phyloP scores from a whole-genome alignment of 2,888 invertebrate species.

The Ichneumoninae sp. region DNA sequence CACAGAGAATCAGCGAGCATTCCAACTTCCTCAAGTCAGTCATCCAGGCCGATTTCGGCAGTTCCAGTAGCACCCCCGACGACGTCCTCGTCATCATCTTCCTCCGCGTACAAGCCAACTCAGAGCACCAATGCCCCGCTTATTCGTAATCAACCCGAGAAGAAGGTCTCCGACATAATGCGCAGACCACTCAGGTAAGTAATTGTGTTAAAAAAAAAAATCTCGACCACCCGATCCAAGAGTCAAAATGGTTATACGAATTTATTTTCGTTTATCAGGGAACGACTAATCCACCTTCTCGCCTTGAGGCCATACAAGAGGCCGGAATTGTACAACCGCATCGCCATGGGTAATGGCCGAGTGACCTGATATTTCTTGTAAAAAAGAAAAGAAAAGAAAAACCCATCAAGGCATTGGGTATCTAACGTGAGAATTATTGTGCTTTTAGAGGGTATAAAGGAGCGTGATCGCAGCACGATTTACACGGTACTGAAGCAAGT shows the following conservation, averaged over 20 bases:
- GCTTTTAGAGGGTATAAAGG: constrained; percentile 93
- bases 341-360: constrained; percentile 89
- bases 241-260: neutral
- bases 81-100: constrained; percentile 52
- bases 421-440: neutral
- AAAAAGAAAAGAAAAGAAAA: neutral
- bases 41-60: constrained; percentile 83
- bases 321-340: constrained; percentile 93
- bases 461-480: constrained; percentile 91
- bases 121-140: constrained; percentile 76
- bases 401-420: neutral
- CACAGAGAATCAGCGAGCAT: constrained; percentile 79
- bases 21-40: constrained; percentile 79
- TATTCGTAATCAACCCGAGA: constrained; percentile 77
- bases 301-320: constrained; percentile 97
- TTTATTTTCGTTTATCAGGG: constrained; percentile 86
- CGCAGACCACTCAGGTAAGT: constrained; percentile 90
- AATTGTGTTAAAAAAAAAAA: neutral
- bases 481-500: constrained; percentile 92
- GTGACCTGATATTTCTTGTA: neutral
- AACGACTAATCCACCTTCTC: constrained; percentile 96
- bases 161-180: constrained; percentile 87
- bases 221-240: neutral
- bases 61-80: constrained; percentile 75
- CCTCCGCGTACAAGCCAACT: constrained; percentile 84